Evolutionary conservation across 2,113 vertebrate species (phyloP).

Genomic region (Bubo blakistoni): DNA sequence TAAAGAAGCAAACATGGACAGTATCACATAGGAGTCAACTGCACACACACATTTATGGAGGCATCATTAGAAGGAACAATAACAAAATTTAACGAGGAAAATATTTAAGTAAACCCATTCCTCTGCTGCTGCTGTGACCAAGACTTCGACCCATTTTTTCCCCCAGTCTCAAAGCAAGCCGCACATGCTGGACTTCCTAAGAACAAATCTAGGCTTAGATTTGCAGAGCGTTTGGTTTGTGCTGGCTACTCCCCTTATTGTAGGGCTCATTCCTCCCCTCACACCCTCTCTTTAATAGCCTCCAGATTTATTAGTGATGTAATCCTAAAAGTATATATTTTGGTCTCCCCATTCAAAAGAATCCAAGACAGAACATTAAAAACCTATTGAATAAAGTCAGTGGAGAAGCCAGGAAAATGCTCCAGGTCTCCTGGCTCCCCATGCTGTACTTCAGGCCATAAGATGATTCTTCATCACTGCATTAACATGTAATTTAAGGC

Average conservation of each 20-base stretch:
- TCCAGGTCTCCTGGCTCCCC: not conserved
- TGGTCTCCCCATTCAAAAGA: not conserved
- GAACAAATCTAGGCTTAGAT: not conserved
- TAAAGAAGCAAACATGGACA: not conserved
- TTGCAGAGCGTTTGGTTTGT: not conserved
- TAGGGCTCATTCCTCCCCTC: not conserved
- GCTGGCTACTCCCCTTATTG: not conserved
- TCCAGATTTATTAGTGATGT: not conserved
- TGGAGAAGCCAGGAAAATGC: not conserved
- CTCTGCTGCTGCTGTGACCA: not conserved
- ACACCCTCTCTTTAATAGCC: not conserved
- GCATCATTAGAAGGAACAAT: not conserved
- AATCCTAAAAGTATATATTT: not conserved
- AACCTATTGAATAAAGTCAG: not conserved
- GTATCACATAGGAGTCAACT: not conserved
- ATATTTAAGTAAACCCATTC: not conserved
- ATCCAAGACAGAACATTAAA: not conserved
- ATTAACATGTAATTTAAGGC: not conserved
- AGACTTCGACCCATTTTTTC: accelerated
- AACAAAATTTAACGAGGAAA: not conserved
- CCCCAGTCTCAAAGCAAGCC: not conserved
- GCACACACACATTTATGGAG: accelerated
- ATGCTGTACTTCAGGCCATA: not conserved
- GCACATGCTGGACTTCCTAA: not conserved
- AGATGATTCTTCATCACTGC: not conserved